Conservation (phyloP, 1,140 invertebrate genomes). For the Danaus plexippus region DNA sequence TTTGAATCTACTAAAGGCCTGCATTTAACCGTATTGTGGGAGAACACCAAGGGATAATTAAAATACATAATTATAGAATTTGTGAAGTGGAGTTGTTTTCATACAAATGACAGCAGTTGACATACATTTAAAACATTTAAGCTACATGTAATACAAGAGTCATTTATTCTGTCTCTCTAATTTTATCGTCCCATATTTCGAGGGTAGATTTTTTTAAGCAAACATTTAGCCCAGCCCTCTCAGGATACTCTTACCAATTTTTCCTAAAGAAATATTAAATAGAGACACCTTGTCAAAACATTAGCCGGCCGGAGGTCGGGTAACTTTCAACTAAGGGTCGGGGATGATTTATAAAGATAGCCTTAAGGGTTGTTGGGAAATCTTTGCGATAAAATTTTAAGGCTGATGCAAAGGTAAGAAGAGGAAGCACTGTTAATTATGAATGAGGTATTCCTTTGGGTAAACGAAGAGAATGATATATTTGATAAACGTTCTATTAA, state of each 20-base stretch:
- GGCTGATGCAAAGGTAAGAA: neutral
- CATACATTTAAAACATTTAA: no score
- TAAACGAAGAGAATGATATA: slow-evolving; percentile 1
- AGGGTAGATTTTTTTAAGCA: neutral
- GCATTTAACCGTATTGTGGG: no score
- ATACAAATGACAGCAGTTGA: no score
- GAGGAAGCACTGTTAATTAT: slow-evolving; percentile 15
- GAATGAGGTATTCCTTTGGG: slow-evolving; percentile 17
- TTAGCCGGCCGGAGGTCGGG: slow-evolving; percentile 13
- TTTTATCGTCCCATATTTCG: no score
- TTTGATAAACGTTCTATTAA: slow-evolving; percentile 3
- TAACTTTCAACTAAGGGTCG: no score
- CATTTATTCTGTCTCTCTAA: no score
- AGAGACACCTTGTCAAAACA: slow-evolving; percentile 30
- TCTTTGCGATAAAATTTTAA: slow-evolving; percentile 30
- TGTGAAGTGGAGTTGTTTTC: no score
- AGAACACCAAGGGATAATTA: no score
- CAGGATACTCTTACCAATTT: slow-evolving; percentile 8
- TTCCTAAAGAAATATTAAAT: slow-evolving; percentile 24
- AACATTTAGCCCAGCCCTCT: slow-evolving; percentile 6
- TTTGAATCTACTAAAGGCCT: no score
- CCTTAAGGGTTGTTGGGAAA: slow-evolving; percentile 23
- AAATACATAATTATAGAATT: no score
- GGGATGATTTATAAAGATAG: slow-evolving; percentile 13
- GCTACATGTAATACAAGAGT: no score